Base-by-base conservation (phyloP, 2,113 vertebrate genomes). In the Asarcornis scutulata region DNA sequence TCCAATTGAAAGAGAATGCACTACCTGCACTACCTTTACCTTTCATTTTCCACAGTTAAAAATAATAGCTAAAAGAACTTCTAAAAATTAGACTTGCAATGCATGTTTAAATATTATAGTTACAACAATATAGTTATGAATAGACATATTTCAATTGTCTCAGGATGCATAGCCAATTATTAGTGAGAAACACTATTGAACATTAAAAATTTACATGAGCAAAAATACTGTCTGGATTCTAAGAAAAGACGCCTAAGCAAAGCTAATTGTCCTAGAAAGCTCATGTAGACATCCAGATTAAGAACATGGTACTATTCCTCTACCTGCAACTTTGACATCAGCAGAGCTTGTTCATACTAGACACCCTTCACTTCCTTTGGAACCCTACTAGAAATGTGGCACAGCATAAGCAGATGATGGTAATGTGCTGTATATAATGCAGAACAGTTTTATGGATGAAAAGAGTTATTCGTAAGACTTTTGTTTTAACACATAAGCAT, bases 141-240 rank as follows among this genome's bases (percentile, higher is more conserved):
- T 4, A 91, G n/a, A 86, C 11, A 91, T 88, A 95, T 93, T 90
- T 88, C 73, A 88, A 2, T 59, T 89, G 38, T 82, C 56, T 96
- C 63, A 63, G 31, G 38, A 90, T 72, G 23, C 69, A 77, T 9
- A 83, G 44, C 11, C 50, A 88, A 34, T 76, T 90, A 56, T 58
- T 94, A 92, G 13, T 42, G 56, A 93, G 58, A 93, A 84, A 67
- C 5, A 46, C 3, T 67, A 17, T 14, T 92, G 32, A 83, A 60
- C 18, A 40, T 44, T 69, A 74, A 94, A 82, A 90, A 81, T n/a
- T 64, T 88, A 87, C 64, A 85, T 75, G 27, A 55, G 14, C 75
- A 78, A 94, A 91, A 93, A 76, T 86, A 38, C 20, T 80, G 72
- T 52, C 72, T 62, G 20, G 31, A 63, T 83, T 71, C 68, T 67